Base-by-base conservation (phyloP, 2,113 vertebrate genomes). In the Gopherus evgoodei region DNA sequence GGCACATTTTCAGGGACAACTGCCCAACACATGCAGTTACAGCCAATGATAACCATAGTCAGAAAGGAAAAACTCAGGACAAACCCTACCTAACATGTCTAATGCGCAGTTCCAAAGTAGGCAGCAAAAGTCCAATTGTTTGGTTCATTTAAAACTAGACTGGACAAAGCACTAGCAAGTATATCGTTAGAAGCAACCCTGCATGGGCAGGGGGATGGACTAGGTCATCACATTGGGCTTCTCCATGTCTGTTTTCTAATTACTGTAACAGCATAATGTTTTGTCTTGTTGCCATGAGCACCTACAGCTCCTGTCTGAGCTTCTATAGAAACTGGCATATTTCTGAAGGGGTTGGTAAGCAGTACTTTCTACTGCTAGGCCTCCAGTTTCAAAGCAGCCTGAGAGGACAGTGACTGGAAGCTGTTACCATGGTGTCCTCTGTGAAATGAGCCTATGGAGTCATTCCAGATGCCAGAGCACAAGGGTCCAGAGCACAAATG, bases 1-100 rank as follows among this genome's bases (percentile, higher is more conserved):
- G 92, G 95, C 95, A 96, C 50, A 92, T 96, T 94, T 96, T 72
- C 89, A 2, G 35, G 94, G 91, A 96, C 91, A 97, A 95, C 93
- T 92, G 93, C 90, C 97, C 94, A 92, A 65, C 35, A 83, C 95
- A 49, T 93, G 86, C 95, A 96, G 88, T 87, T 84, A 86, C 95
- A 96, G 92, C 49, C 92, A 84, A 16, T 86, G 80, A 93, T 96
- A 93, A 91, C 91, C 91, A 82, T 83, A 81, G 89, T 91, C 0
- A 0, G 81, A 81, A 90, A 50, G 53, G 91, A 92, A 86, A 95
- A 93, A 76, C 95, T 92, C 92, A 96, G 89, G 87, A 87, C 91
- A 95, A 97, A 92, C 84, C 56, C 84, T 62, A 82, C 72, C 82
- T 72, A 53, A 50, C 4, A 0, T 53, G 89, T 84, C 92, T 75